Conservation (phyloP, 2,113 vertebrate species). For the Strix uralensis region DNA sequence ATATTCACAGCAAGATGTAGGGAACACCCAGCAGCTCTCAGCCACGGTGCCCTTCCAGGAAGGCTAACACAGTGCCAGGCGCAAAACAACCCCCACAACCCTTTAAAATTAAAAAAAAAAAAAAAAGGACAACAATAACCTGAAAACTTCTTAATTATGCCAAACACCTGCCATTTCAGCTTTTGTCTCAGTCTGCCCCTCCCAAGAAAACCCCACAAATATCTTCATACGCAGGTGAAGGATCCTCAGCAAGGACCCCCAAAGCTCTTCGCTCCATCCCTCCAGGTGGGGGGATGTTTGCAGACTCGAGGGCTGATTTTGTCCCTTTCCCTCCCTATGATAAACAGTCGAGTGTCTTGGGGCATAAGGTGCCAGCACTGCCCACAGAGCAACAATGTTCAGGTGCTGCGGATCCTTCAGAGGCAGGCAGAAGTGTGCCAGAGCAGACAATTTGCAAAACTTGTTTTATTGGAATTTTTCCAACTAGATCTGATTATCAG, state of each 20-base stretch:
- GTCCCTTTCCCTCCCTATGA: neutral
- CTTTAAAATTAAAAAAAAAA: neutral
- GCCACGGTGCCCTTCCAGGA: neutral
- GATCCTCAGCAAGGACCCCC: neutral
- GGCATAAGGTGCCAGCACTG: rapidly evolving
- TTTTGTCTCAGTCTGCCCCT: neutral
- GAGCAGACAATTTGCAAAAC: neutral
- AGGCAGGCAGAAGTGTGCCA: neutral
- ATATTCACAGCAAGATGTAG: neutral
- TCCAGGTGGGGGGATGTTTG: neutral
- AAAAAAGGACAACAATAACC: neutral
- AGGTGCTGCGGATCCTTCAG: rapidly evolving
- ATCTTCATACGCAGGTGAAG: neutral
- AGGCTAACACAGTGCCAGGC: neutral
- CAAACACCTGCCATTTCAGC: neutral
- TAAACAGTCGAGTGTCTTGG: neutral
- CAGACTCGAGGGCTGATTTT: neutral
- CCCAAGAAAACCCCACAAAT: neutral
- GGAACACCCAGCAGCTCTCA: neutral
- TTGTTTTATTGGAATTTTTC: neutral
- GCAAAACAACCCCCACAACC: neutral
- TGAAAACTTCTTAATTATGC: neutral
- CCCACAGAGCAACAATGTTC: neutral
- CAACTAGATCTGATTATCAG: neutral
- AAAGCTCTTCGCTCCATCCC: neutral